A percentile compares a stretch with the other conserved stretches of the same genome.
phyloP scores from a whole-genome alignment of 2,888 invertebrate genomes.

The Choreutis nemorana region DNA sequence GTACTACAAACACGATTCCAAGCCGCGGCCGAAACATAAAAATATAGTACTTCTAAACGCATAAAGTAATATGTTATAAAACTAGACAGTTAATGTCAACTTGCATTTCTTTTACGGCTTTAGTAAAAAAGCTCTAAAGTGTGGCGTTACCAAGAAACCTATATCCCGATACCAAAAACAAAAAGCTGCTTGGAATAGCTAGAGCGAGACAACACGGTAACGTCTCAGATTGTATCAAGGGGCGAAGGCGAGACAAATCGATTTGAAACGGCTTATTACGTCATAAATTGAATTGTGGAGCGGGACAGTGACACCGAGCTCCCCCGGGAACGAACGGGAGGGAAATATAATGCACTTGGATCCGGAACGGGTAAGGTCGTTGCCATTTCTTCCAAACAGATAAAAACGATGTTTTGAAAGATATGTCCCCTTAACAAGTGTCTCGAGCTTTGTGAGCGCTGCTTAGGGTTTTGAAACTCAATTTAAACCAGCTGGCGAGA shows the following conservation, averaged over 20 bases:
- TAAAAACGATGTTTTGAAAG: conserved; percentile 34
- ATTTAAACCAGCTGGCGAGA: conserved; percentile 1
- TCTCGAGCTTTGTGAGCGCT: conserved; percentile 12
- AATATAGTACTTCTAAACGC: too few species aligned
- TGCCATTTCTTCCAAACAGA: conserved; percentile 42
- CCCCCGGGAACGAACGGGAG: conserved; percentile 28
- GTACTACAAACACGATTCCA: too few species aligned
- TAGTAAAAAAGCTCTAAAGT: conserved; percentile 6
- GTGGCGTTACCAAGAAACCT: too few species aligned
- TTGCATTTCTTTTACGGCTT: conserved; percentile 4
- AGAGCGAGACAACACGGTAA: conserved; percentile 31
- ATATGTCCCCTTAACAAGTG: conserved; percentile 24
- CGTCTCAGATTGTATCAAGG: conserved; percentile 24
- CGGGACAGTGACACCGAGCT: conserved; percentile 27
- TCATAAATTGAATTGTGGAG: conserved; percentile 34
- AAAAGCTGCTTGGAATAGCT: conserved; percentile 30
- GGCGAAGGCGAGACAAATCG: conserved; percentile 52
- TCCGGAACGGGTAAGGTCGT: conserved; percentile 35
- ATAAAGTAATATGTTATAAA: too few species aligned
- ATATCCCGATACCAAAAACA: conserved; percentile 5
- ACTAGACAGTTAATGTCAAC: too few species aligned
- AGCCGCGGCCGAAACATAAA: too few species aligned
- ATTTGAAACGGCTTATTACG: conserved; percentile 35
- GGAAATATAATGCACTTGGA: conserved; percentile 15
- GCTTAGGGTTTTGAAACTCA: conserved; percentile 8